A percentile compares a stretch with the other conserved stretches of the same genome.
Evolutionary conservation across 64 coral and sea anemone genomes (phyloP).

Genomic region (Actinia equina): DNA sequence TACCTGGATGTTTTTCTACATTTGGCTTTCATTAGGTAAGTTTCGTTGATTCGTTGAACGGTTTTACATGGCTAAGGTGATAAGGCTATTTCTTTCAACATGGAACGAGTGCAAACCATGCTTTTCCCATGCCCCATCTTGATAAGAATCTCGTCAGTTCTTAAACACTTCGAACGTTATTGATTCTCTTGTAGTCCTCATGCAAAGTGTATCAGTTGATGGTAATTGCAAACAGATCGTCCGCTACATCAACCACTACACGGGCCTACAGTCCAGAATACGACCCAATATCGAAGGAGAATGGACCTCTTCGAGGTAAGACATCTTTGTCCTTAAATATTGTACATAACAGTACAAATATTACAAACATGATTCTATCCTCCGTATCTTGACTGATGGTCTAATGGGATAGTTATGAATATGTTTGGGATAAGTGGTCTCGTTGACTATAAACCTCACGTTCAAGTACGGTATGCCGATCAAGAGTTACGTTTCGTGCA

Average conservation of each 20-base stretch:
- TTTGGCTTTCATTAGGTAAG: slow-evolving; percentile 27
- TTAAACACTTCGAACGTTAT: slow-evolving; percentile 36
- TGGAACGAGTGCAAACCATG: background rate
- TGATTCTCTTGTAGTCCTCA: slow-evolving; percentile 45
- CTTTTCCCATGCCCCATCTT: slow-evolving; percentile 5
- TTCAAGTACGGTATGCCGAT: background rate
- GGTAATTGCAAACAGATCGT: slow-evolving; percentile 45
- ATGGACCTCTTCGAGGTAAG: slow-evolving; percentile 61
- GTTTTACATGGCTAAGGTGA: background rate
- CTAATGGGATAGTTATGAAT: background rate
- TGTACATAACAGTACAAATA: background rate
- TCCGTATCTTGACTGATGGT: background rate
- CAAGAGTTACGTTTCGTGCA: background rate
- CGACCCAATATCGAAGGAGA: slow-evolving; percentile 33
- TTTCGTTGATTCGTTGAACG: background rate
- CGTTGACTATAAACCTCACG: background rate
- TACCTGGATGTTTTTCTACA: background rate
- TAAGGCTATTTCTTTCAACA: slow-evolving; percentile 6
- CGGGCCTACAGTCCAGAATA: slow-evolving; percentile 6
- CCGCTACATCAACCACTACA: slow-evolving; percentile 28
- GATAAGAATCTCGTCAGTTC: slow-evolving; percentile 46
- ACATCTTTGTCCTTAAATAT: background rate
- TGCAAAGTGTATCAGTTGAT: slow-evolving; percentile 15
- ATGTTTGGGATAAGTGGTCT: background rate
- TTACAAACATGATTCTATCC: background rate